Percentiles rank a stretch among this genome's conserved stretches.
These are phyloP conservation scores for Scomber colias DNA, from an alignment of 2,113 vertebrate genomes.

Conservation along the genomic window DNA sequence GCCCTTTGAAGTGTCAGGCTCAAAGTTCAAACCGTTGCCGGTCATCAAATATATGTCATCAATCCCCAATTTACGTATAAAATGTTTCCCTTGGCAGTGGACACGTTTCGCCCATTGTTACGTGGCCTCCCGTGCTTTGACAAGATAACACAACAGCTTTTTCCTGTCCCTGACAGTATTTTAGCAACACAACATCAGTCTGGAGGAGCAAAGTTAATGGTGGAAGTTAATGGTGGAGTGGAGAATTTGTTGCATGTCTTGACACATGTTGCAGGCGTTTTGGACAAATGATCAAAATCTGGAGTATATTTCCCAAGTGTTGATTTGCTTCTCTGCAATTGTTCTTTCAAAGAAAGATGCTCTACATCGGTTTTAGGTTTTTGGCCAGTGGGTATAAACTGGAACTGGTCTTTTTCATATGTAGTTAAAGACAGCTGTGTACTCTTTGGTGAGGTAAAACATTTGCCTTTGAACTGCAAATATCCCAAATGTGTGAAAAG, in stretches of 20 bases:
- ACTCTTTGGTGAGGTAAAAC: constrained; percentile 49
- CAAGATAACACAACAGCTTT: constrained; percentile 63
- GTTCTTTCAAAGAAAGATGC: constrained; percentile 50
- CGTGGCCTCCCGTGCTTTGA: constrained; percentile 43
- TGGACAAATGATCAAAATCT: constrained; percentile 48
- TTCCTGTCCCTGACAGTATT: constrained; percentile 60
- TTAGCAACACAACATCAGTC: constrained; percentile 36
- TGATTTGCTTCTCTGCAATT: constrained; percentile 61
- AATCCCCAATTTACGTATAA: constrained; percentile 58
- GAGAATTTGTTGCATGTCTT: constrained; percentile 12
- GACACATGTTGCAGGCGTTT: constrained; percentile 30
- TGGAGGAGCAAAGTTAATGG: not conserved
- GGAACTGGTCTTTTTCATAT: constrained; percentile 47
- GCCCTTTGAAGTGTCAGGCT: constrained; percentile 74
- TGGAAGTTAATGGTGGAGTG: too few relatives aligned
- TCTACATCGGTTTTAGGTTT: constrained; percentile 61
- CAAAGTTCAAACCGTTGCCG: constrained; percentile 62
- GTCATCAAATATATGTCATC: constrained; percentile 75
- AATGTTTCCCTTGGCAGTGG: constrained; percentile 59
- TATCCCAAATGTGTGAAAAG: constrained; percentile 42
- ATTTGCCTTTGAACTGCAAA: constrained; percentile 43
- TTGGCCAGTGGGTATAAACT: constrained; percentile 25
- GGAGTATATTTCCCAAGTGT: constrained; percentile 28
- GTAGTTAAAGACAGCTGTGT: constrained; percentile 52
- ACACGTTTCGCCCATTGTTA: constrained; percentile 49